phyloP scores from a whole-genome alignment of 2,888 invertebrate genomes.

The Drosophila longiperda region DNA sequence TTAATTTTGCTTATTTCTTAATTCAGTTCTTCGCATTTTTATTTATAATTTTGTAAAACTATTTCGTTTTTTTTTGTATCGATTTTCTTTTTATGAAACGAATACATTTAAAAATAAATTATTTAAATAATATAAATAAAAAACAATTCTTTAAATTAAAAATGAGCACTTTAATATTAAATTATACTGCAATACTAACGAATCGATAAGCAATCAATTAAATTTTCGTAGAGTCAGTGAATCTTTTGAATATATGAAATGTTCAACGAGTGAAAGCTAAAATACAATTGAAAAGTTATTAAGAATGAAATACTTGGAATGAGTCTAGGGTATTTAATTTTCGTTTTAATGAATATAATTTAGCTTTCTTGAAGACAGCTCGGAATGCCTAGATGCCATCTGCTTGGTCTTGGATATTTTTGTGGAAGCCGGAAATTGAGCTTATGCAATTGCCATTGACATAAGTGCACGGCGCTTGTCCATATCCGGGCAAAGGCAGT shows the following conservation, averaged over 20 bases:
- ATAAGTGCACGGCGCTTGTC: conserved; percentile 37
- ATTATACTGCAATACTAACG: neutral
- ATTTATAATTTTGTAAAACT: neutral
- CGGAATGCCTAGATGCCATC: neutral
- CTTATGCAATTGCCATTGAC: conserved; percentile 68
- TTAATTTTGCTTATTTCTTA: neutral
- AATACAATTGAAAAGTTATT: neutral
- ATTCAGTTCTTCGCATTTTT: too few species aligned
- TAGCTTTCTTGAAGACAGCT: neutral
- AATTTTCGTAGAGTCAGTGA: neutral
- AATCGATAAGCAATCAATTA: neutral
- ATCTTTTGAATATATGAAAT: neutral
- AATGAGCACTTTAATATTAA: neutral
- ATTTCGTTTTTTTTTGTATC: neutral
- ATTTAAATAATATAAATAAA: neutral
- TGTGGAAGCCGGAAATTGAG: conserved; percentile 68
- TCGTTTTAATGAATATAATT: neutral
- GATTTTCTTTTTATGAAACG: neutral
- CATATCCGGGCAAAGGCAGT: conserved; percentile 43
- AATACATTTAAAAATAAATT: neutral
- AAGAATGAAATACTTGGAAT: too few species aligned
- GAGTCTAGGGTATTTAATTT: neutral
- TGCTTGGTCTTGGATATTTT: conserved; percentile 23
- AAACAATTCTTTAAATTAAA: neutral
- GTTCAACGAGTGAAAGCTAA: neutral